phyloP scores from a whole-genome alignment of 2,888 invertebrate genomes.

The Nematopogon swammerdamellus region DNA sequence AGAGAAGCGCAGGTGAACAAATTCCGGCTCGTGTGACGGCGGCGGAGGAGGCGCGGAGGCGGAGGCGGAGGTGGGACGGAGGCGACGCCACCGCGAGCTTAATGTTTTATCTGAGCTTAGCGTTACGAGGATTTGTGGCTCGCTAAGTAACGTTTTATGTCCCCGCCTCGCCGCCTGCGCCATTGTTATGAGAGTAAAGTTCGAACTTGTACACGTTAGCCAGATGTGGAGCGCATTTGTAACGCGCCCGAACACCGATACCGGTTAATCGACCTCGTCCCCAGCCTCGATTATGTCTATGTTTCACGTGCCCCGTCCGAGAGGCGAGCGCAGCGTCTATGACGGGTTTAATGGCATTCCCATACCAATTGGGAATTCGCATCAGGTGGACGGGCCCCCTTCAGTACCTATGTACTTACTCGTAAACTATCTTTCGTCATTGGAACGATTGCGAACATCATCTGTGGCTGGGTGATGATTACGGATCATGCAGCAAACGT shows the following conservation, averaged over 20 bases:
- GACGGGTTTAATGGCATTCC: background rate
- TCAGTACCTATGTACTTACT: too few species aligned
- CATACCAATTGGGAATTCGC: background rate
- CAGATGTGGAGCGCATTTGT: background rate
- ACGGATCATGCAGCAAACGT: too few species aligned
- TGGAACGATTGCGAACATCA: too few species aligned
- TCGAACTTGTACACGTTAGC: background rate
- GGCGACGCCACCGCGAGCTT: constrained; percentile 44
- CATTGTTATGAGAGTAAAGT: background rate
- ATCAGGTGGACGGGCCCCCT: too few species aligned
- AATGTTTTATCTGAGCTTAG: constrained; percentile 55
- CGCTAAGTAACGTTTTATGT: constrained; percentile 55
- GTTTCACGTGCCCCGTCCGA: background rate
- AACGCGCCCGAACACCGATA: background rate
- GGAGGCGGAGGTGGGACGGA: constrained; percentile 5
- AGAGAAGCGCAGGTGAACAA: constrained; percentile 39
- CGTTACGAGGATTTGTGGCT: constrained; percentile 55
- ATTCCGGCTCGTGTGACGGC: constrained; percentile 37
- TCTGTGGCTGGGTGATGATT: too few species aligned
- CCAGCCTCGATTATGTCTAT: background rate
- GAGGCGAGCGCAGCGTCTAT: background rate
- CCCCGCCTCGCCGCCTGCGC: constrained; percentile 34
- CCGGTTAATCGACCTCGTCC: background rate
- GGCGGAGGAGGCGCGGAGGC: too few species aligned
- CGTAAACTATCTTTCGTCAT: too few species aligned